phyloP scores from a whole-genome alignment of 1,140 invertebrate genomes.

The Bradynema listronoti region DNA sequence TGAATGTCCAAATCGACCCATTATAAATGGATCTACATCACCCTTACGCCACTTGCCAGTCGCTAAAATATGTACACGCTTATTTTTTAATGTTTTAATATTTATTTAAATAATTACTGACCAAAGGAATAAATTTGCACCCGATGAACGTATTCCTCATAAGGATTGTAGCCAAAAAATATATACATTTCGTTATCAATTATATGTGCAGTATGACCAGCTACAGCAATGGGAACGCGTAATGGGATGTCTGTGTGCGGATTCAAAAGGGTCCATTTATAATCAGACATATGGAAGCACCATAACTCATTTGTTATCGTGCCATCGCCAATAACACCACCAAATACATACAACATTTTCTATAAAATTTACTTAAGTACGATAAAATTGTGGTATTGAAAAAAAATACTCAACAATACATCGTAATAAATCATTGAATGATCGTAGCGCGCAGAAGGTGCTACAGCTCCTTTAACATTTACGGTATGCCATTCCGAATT shows the following conservation, averaged over 20 bases:
- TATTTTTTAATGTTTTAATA: background rate
- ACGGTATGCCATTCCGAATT: constrained; percentile 18
- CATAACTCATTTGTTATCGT: constrained; percentile 53
- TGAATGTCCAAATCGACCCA: constrained; percentile 50
- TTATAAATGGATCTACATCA: constrained; percentile 35
- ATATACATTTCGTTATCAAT: constrained; percentile 51
- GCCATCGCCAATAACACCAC: constrained; percentile 43
- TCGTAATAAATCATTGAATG: constrained; percentile 52
- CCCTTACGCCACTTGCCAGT: constrained; percentile 41
- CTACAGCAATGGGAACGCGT: constrained; percentile 45
- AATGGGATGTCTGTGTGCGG: constrained; percentile 19
- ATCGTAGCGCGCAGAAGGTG: constrained; percentile 45
- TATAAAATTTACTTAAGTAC: constrained; percentile 45
- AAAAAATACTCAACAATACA: constrained; percentile 26
- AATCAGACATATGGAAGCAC: constrained; percentile 37
- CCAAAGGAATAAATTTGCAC: constrained; percentile 55
- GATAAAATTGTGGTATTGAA: background rate
- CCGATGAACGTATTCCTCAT: constrained; percentile 45
- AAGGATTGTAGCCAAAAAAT: constrained; percentile 56
- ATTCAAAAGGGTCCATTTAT: constrained; percentile 35
- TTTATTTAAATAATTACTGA: constrained; percentile 17
- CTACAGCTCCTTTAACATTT: constrained; percentile 3
- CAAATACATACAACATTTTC: constrained; percentile 50
- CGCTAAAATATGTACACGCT: constrained; percentile 29
- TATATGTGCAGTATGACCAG: constrained; percentile 56